These are phyloP conservation scores for Brachyptera risi DNA, from an alignment of 2,888 invertebrate genomes.

Conservation along the genomic window DNA sequence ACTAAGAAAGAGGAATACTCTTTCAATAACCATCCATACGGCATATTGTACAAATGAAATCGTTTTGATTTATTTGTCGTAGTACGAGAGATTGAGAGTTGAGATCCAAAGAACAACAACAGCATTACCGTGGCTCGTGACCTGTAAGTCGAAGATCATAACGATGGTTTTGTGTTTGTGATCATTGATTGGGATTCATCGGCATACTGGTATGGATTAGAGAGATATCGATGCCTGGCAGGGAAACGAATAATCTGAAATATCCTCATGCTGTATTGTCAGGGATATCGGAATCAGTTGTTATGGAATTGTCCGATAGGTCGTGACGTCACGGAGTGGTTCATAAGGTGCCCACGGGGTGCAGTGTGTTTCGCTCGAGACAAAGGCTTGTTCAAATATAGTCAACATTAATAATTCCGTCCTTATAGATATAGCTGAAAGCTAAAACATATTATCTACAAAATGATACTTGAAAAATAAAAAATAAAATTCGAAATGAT, in stretches of 20 bases:
- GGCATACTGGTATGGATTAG: neutral
- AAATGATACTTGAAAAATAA: too few relatives aligned
- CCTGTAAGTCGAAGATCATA: conserved; percentile 1
- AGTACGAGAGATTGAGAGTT: conserved; percentile 7
- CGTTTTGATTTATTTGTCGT: conserved; percentile 9
- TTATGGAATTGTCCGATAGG: neutral
- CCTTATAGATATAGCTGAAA: too few relatives aligned
- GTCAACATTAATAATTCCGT: too few relatives aligned
- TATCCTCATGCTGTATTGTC: conserved; percentile 5
- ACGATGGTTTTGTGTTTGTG: neutral
- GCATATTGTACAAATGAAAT: too few relatives aligned
- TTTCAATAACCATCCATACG: too few relatives aligned
- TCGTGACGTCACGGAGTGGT: neutral
- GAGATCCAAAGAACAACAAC: conserved; percentile 6
- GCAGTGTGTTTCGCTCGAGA: neutral
- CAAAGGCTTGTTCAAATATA: conserved; percentile 7
- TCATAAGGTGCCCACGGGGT: conserved; percentile 10
- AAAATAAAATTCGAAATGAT: too few relatives aligned
- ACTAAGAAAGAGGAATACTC: too few relatives aligned
- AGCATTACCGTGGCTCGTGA: neutral
- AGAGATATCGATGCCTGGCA: neutral
- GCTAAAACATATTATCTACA: too few relatives aligned
- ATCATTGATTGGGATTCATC: neutral
- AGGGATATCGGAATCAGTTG: conserved; percentile 10
- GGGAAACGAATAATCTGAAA: conserved; percentile 1